Evolutionary conservation across 1,140 invertebrate species (phyloP), one percentile per base, ranked within the genome.

Genomic region (Drosophila equinoxialis): DNA sequence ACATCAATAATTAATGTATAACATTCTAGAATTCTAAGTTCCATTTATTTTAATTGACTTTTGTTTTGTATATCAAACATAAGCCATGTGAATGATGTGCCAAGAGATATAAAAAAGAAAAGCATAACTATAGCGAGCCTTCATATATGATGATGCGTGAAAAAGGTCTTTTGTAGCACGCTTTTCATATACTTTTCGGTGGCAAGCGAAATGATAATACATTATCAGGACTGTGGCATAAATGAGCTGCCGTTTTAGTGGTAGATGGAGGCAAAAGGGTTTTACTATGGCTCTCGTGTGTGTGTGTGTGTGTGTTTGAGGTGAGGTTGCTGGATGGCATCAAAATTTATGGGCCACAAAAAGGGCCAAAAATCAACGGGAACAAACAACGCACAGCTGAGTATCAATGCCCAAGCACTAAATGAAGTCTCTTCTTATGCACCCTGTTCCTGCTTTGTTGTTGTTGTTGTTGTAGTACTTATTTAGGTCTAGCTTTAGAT

Each of bases 351-450:
- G 82, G 81, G 71, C 76, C 76, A 68, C 82, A 77, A 67, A 87
- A 86, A 86, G 76, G 82, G 79, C 77, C 78, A 79, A 81, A 81
- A 81, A 79, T 85, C 82, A 86, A 82, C 79, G 71, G 78, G 78
- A 64, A 65, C 73, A 72, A 7, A 13, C 37, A 39, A 59, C n/a
- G 6, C 51, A 39, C 39, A 33, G 30, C 33, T n/a, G 39, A 14
- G 41, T 23, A 48, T 23, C 39, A 68, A 66, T 65, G 63, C 55
- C 1, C 5, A 23, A 33, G 68, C 35, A 55, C 51, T 26, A 59
- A 62, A 70, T 64, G 51, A 62, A 70, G 51, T 77, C 61, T 77
- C 65, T 74, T 51, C 26, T 23, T 35, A 41, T n/a, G 6, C 39
- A 55, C 11, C 39, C 71, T 54, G 39, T 67, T 35, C 10, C 35